Evolutionary conservation across 2,797 vertebrate species (phyloP).

Genomic region (Oreochromis grahami): DNA sequence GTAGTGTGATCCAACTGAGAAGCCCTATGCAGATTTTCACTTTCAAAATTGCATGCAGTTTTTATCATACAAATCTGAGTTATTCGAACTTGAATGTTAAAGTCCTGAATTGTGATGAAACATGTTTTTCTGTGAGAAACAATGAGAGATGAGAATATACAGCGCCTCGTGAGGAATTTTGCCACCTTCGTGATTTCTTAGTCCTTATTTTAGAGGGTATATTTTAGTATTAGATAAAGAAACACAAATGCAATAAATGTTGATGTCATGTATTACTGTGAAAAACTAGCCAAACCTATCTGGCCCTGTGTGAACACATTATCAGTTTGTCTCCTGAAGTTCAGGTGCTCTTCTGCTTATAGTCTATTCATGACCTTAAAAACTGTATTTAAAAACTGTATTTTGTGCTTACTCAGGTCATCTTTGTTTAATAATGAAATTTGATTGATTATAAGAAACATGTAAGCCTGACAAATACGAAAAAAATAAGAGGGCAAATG

Average conservation of each 20-base stretch:
- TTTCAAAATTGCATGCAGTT: neutral
- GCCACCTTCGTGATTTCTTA: neutral
- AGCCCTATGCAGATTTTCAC: neutral
- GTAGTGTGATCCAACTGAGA: neutral
- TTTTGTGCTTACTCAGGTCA: neutral
- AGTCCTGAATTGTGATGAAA: neutral
- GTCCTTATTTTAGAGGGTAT: neutral
- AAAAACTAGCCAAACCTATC: neutral
- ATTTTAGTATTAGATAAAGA: neutral
- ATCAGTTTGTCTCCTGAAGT: neutral
- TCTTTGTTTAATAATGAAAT: neutral
- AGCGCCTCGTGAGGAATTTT: neutral
- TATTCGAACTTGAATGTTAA: neutral
- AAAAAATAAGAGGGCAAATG: neutral
- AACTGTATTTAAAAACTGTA: neutral
- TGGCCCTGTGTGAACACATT: neutral
- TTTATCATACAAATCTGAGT: neutral
- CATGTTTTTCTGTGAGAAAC: neutral
- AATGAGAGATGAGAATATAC: neutral
- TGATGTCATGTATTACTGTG: neutral
- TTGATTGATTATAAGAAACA: neutral
- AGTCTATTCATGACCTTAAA: neutral
- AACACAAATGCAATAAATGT: neutral
- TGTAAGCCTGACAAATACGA: neutral
- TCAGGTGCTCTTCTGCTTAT: neutral